These are phyloP conservation scores for Thalpophila matura DNA, from an alignment of 2,888 invertebrate species.

Conservation along the genomic window DNA sequence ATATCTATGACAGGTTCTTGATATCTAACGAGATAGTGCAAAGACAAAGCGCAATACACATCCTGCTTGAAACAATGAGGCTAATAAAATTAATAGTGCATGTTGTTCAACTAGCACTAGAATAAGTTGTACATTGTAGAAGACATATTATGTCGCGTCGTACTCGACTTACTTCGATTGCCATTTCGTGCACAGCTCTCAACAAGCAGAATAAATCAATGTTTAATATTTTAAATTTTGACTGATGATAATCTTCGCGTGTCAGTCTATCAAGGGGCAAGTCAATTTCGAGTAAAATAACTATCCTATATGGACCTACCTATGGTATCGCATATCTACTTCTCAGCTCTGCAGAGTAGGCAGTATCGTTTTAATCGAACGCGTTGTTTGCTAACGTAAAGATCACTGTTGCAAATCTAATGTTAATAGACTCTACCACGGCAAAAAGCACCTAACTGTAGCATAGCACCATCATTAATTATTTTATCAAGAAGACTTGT, in stretches of 20 bases:
- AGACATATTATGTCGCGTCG: conserved; percentile 2
- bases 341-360: background rate
- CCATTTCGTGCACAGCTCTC: conserved; percentile 19
- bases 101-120: conserved; percentile 24
- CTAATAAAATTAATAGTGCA: conserved; percentile 48
- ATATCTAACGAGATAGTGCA: conserved; percentile 26
- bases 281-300: conserved; percentile 9
- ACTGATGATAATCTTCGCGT: conserved; percentile 16
- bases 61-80: conserved; percentile 50
- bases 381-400: background rate
- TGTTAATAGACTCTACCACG: background rate
- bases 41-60: conserved; percentile 42
- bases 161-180: conserved; percentile 27
- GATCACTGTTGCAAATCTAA: background rate
- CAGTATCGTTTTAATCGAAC: conserved; percentile 8
- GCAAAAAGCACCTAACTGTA: background rate
- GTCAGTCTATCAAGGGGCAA: background rate
- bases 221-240: conserved; percentile 23
- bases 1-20: conserved; percentile 23
- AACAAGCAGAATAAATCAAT: conserved; percentile 25
- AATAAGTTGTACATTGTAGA: conserved; percentile 10
- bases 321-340: background rate
- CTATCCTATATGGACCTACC: background rate
- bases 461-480: background rate
- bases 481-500: no score